These are phyloP conservation scores for Epiblema foenella DNA, from an alignment of 2,888 invertebrate genomes.

Conservation along the genomic window DNA sequence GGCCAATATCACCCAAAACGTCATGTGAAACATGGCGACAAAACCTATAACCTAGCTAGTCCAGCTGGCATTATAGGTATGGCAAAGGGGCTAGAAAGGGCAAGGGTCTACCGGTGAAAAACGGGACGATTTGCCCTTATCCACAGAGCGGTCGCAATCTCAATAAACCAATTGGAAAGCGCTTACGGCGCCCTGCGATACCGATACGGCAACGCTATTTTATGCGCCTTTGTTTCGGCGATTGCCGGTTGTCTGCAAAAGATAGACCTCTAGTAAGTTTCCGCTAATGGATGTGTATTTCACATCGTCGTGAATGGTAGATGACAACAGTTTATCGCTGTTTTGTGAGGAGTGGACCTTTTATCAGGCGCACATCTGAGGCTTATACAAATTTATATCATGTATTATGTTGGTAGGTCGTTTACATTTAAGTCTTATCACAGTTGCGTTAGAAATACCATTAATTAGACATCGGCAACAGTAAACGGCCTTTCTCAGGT, in stretches of 20 bases:
- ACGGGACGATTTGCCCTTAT: conserved; percentile 49
- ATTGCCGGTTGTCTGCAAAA: conserved; percentile 53
- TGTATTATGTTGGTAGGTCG: background rate
- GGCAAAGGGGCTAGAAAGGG: conserved; percentile 8
- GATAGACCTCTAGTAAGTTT: conserved; percentile 44
- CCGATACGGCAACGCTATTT: conserved; percentile 55
- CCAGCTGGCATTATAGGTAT: background rate
- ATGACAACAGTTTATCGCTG: conserved; percentile 34
- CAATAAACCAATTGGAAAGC: conserved; percentile 80
- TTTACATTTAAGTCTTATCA: background rate
- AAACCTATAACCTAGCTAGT: background rate
- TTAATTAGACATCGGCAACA: background rate
- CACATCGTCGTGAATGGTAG: conserved; percentile 36
- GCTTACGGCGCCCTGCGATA: conserved; percentile 55
- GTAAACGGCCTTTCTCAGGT: too few relatives aligned
- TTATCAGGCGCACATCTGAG: conserved; percentile 9
- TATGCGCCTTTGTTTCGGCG: conserved; percentile 66
- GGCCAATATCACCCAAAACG: too few relatives aligned
- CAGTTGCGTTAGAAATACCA: background rate
- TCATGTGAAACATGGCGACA: too few relatives aligned
- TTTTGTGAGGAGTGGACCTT: conserved; percentile 11
- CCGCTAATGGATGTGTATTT: conserved; percentile 41
- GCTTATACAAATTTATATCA: background rate
- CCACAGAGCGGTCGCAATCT: conserved; percentile 67
- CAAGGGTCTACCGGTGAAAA: conserved; percentile 19